Evolutionary conservation across 2,888 invertebrate genomes (phyloP).

Genomic region (Mesorhabditis belari): DNA sequence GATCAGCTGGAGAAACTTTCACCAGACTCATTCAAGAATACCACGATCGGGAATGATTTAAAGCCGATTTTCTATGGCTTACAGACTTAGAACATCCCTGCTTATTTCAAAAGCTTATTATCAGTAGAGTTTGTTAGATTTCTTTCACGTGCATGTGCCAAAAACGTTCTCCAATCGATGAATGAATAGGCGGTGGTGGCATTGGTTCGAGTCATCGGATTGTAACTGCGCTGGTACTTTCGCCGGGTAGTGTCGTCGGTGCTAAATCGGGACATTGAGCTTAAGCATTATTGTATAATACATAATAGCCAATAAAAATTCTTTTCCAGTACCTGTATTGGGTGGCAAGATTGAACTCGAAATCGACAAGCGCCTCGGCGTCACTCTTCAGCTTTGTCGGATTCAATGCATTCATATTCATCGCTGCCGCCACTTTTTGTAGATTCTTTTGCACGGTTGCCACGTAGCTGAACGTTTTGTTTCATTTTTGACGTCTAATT

Average conservation of each 20-base stretch:
- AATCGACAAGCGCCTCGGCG: conserved; percentile 25
- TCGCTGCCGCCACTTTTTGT: conserved; percentile 16
- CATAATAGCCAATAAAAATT: not conserved
- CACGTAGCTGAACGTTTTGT: conserved; percentile 2
- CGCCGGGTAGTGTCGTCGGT: conserved; percentile 36
- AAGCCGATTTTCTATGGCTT: too few species aligned
- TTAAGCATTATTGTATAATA: not conserved
- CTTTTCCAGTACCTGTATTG: conserved; percentile 11
- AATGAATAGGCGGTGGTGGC: conserved; percentile 5
- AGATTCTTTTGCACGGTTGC: conserved; percentile 14
- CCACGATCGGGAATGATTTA: not conserved
- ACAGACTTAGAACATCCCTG: too few species aligned
- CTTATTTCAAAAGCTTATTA: not conserved
- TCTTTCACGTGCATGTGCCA: conserved; percentile 10
- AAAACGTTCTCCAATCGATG: conserved; percentile 22
- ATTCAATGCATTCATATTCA: conserved; percentile 16
- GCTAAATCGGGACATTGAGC: conserved; percentile 7
- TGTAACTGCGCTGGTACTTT: conserved; percentile 34
- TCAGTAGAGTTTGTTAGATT: not conserved
- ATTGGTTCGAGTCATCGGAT: conserved; percentile 22
- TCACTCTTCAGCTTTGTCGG: conserved; percentile 14
- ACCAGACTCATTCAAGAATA: not conserved
- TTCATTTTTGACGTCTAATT: too few species aligned
- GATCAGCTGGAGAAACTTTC: not conserved
- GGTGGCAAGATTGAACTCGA: conserved; percentile 37